These are phyloP conservation scores for Corydoras maculifer DNA, from an alignment of 2,113 vertebrate genomes.

Conservation along the genomic window DNA sequence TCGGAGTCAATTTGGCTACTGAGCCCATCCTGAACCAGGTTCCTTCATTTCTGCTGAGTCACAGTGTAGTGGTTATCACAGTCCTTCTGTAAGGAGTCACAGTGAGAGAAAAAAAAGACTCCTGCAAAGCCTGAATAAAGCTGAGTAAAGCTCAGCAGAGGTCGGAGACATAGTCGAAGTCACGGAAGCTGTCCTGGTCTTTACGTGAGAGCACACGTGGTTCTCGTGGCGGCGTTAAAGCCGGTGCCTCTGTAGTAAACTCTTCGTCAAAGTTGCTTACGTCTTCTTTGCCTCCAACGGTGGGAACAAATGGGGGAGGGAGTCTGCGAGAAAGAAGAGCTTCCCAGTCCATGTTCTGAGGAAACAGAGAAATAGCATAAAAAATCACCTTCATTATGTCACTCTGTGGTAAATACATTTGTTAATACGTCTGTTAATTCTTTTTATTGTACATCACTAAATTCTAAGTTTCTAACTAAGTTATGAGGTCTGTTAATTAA, in stretches of 20 bases:
- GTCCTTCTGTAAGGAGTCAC: constrained; percentile 10
- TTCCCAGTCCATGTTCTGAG: constrained; percentile 86
- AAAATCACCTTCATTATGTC: not conserved
- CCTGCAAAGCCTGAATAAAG: not conserved
- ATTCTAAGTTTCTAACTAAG: too few relatives aligned
- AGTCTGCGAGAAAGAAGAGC: constrained; percentile 83
- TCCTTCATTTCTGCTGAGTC: constrained; percentile 11
- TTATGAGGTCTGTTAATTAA: too few relatives aligned
- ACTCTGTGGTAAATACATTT: not conserved
- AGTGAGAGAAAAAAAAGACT: constrained; percentile 7
- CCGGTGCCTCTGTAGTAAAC: constrained; percentile 89
- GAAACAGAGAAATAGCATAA: not conserved
- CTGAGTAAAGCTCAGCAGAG: constrained; percentile 74
- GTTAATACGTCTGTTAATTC: not conserved
- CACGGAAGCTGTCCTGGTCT: constrained; percentile 92
- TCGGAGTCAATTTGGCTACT: not conserved
- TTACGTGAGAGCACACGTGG: constrained; percentile 84
- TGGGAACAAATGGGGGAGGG: constrained; percentile 88
- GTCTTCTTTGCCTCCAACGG: constrained; percentile 81
- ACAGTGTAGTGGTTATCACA: constrained; percentile 32
- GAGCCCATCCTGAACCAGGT: not conserved
- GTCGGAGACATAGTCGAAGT: constrained; percentile 97
- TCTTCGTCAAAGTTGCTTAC: constrained; percentile 98
- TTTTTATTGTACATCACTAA: too few relatives aligned
- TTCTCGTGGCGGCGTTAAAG: constrained; percentile 93